Evolutionary conservation across 2,888 invertebrate species (phyloP), one percentile per base, ranked within the genome.

Genomic region (Fragum whitleyi): DNA sequence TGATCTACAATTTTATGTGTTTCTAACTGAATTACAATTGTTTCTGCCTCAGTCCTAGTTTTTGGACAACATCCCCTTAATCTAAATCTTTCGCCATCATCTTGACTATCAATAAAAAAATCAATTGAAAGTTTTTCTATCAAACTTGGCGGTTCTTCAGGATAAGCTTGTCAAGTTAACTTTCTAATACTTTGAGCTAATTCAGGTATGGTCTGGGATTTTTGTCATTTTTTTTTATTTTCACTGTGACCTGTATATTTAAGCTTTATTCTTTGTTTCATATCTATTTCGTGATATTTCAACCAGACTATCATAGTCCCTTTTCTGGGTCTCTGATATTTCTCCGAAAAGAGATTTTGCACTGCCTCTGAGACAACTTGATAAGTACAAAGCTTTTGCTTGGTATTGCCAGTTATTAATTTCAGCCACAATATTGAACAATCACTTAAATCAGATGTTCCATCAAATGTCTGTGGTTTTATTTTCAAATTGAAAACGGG

Each of bases 321-420:
- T 32, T 39, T 74, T 65, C 21, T 78, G 21, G 9, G 19, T 19
- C 23, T 70, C 28, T 36, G 53, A 47, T 5, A 81, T 6, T 51
- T 87, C 79, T 53, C 71, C 71, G n/a, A 83, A 69, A 11, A 81
- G 26, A 2, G 83, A 32, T 11, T 70, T 47, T 14, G 83, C 83
- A 0, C 16, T 11, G 0, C 80, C 82, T 21, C 19, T 61, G 3
- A 85, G 57, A 65, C 83, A 77, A 53, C 79, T 78, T 9, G 87
- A 85, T 26, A 85, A 47, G 47, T 77, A 67, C 26, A 85, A 42
- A 14, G 82, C 71, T 62, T 84, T 82, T 14, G 68, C 68, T 2
- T 51, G 14, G 69, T 74, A 75, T 57, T 78, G 87, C 65, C 90
- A 96, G 96, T 96, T 53, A 73, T 87, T 83, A 39, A 86, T 55